These are phyloP conservation scores for Micromys minutus DNA, from an alignment of 2,113 vertebrate species.

Conservation along the genomic window DNA sequence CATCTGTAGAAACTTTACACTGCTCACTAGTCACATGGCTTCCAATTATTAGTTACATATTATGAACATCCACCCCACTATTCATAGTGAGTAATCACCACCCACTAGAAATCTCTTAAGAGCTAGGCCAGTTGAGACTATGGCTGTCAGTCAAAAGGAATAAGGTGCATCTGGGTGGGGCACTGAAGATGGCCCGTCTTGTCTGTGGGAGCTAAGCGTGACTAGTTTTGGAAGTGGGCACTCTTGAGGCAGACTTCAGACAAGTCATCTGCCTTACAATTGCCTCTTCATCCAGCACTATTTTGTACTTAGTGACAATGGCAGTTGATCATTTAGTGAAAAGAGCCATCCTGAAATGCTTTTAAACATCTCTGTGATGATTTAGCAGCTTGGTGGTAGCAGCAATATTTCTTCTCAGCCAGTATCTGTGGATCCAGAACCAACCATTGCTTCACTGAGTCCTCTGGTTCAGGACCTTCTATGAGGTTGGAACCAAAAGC, in stretches of 20 bases:
- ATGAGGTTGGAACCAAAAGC: not conserved
- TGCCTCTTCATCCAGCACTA: not conserved
- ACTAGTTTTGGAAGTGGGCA: not conserved
- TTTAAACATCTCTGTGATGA: not conserved
- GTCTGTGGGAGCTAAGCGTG: not conserved
- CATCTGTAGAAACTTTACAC: slow-evolving; percentile 32
- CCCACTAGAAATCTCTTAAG: not conserved
- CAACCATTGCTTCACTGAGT: not conserved
- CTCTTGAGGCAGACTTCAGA: not conserved
- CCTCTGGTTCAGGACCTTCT: not conserved
- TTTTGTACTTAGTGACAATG: not conserved
- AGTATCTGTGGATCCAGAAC: not conserved
- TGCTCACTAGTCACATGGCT: not conserved
- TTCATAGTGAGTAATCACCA: not conserved
- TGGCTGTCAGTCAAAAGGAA: slow-evolving; percentile 7
- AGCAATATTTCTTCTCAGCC: not conserved
- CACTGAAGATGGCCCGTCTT: not conserved
- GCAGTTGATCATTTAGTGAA: not conserved
- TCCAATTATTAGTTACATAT: not conserved
- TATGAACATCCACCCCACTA: not conserved
- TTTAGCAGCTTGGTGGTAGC: not conserved
- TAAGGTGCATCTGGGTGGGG: not conserved
- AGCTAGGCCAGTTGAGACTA: not conserved
- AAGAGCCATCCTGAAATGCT: not conserved
- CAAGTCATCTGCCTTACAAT: not conserved